Base-by-base conservation (phyloP, 2,113 vertebrate genomes). In the Gobio gobio region DNA sequence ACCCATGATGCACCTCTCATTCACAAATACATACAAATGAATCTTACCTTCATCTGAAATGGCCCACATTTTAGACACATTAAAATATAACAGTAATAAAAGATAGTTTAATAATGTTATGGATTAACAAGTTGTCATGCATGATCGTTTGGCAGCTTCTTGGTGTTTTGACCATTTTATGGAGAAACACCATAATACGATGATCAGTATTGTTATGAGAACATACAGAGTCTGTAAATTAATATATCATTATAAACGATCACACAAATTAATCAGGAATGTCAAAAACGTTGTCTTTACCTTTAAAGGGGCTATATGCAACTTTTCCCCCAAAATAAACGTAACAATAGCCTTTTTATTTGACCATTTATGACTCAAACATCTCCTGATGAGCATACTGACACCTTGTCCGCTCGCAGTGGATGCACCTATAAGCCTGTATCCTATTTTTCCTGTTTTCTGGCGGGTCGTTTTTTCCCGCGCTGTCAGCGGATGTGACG, bases 141-240 rank as follows among this genome's bases (percentile, higher is more conserved):
- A 22, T 16, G 3, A 54, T 78, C 75, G 45, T 82, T 40, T 76
- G 36, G 36, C 59, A 72, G 0, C 4, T 45, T n/a, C 45, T 63
- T 88, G 29, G 40, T 82, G 33, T 49, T 83, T 59, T 61, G 64
- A 75, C 7, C 73, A 51, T 61, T 82, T 82, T 29, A 76, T 68
- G 43, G 66, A 26, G 49, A 92, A 10, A 24, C 2, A 5, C 90
- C 83, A 91, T 9, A 85, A 78, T 49, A 93, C 13, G 9, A 93
- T 13, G 70, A 87, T 26, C 54, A 91, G 6, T 76, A 81, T 33
- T 33, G 86, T 24, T 75, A 45, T 78, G 40, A 51, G 9, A 13
- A 88, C 0, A 45, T 20, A 63, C 18, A 83, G 49, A 0, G 45
- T 10, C 93, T 94, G 86, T 40, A 83, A 78, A 29, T 49, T 14